A percentile compares a stretch with the other conserved stretches of the same genome.
Conservation (phyloP, 2,113 vertebrate genomes). For the Trachemys scripta region DNA sequence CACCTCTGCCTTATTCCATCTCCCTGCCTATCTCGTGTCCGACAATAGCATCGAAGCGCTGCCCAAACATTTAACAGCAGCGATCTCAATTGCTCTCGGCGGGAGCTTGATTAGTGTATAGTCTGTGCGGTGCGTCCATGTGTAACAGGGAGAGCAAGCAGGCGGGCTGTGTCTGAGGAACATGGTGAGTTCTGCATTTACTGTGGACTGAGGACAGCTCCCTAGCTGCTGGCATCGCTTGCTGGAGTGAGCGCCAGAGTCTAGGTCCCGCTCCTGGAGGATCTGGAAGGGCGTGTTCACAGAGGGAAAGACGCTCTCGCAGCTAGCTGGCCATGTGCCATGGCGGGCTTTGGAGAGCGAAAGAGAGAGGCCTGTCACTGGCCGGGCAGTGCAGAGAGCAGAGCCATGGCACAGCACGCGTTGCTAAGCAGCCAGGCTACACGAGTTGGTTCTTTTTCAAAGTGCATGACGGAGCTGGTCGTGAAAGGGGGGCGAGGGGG, state of each 20-base stretch:
- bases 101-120: too few relatives aligned
- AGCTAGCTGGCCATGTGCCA: neutral
- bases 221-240: neutral
- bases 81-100: too few relatives aligned
- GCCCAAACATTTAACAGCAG: neutral
- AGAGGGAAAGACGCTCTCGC: neutral
- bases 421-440: neutral
- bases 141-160: too few relatives aligned
- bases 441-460: neutral
- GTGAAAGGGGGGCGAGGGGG: neutral
- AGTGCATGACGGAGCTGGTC: fast-evolving
- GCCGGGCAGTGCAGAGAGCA: neutral
- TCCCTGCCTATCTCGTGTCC: neutral
- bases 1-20: neutral
- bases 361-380: neutral
- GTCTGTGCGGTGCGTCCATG: neutral
- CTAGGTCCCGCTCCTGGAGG: neutral
- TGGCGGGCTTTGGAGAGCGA: neutral
- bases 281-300: neutral
- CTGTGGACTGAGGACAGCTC: neutral
- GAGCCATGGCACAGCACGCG: too few relatives aligned
- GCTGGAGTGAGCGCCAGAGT: neutral
- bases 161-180: neutral
- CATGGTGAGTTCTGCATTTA: neutral
- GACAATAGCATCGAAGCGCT: neutral